Base-by-base conservation (phyloP, 2,888 invertebrate genomes). In the Pristionchus maxplancki region DNA sequence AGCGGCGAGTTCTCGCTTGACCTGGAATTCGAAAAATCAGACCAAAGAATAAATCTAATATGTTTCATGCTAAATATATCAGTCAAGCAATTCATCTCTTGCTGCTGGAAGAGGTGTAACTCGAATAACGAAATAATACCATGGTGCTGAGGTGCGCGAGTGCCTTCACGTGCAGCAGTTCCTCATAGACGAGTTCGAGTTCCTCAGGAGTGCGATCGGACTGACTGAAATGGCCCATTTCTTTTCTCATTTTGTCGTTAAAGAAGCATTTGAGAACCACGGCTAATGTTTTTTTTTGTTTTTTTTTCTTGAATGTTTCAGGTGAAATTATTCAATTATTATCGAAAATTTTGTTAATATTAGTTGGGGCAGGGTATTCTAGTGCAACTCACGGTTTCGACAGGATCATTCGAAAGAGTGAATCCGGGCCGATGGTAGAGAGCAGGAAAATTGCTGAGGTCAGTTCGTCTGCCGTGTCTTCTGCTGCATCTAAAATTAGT, bases 151-250 rank as follows among this genome's bases (percentile, higher is more conserved):
- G 95, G 95, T 97, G 97, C 11, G 97, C 96, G 89, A 97, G 95
- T 28, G 97, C 97, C 93, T 97, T 96, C 93, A 97, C 97, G 95
- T 97, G 97, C 90, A 97, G 96, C 87, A 97, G 95, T 94, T 97
- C 97, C 93, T 97, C 97, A 95, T 97, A 97, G 91, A 97, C 97
- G 90, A 96, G 96, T 95, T 97, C 97, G 94, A 97, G 95, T 95
- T 97, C 97, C 94, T 97, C 97, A 28, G 96, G 95, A 24, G 96
- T 97, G 91, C 97, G 95, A 94, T 97, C 97, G 93, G 96, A 96
- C 78, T 96, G 96, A 91, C 97, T 97, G 95, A 31, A 95, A 94
- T 17, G 34, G 28, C 1, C 2, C 0, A 28, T 28, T 28, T 64
- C n/a, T n/a, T n/a, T n/a, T n/a, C n/a, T n/a, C n/a, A n/a, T n/a